These are phyloP conservation scores for Alligator sinensis DNA, from an alignment of 2,113 vertebrate genomes.

Conservation along the genomic window DNA sequence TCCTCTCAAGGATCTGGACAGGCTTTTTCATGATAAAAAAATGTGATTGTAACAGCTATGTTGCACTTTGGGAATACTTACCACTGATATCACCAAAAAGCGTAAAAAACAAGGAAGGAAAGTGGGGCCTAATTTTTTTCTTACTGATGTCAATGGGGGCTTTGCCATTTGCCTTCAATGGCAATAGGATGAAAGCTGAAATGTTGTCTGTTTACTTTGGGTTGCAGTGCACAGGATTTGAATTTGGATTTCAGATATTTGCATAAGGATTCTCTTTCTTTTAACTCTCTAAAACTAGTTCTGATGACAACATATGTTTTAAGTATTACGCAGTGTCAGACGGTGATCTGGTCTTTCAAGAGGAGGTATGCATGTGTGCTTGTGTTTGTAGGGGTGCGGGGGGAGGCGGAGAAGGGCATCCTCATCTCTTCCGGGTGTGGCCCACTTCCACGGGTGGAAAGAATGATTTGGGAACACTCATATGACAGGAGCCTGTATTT, in stretches of 20 bases:
- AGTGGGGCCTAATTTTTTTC: constrained; percentile 7
- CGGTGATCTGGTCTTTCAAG: background rate
- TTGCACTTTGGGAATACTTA: background rate
- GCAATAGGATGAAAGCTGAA: constrained; percentile 55
- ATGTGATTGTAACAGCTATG: background rate
- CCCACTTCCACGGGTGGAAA: background rate
- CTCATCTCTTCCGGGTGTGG: background rate
- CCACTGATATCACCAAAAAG: constrained; percentile 8
- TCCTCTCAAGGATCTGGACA: background rate
- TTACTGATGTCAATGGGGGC: constrained; percentile 60
- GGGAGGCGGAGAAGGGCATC: no score
- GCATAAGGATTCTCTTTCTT: constrained; percentile 27
- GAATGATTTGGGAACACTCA: background rate
- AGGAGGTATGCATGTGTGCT: background rate
- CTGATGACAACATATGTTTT: constrained; percentile 12
- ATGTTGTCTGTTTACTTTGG: constrained; percentile 55
- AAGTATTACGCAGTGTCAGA: background rate
- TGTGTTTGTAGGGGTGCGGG: no score
- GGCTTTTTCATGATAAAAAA: background rate
- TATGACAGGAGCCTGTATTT: background rate
- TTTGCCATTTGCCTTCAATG: constrained; percentile 61
- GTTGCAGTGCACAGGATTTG: constrained; percentile 1
- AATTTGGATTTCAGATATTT: constrained; percentile 54
- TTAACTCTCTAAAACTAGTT: constrained; percentile 18
- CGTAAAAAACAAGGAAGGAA: constrained; percentile 30